These are phyloP conservation scores for Phodopus roborovskii DNA, from an alignment of 2,113 vertebrate genomes.

Conservation along the genomic window DNA sequence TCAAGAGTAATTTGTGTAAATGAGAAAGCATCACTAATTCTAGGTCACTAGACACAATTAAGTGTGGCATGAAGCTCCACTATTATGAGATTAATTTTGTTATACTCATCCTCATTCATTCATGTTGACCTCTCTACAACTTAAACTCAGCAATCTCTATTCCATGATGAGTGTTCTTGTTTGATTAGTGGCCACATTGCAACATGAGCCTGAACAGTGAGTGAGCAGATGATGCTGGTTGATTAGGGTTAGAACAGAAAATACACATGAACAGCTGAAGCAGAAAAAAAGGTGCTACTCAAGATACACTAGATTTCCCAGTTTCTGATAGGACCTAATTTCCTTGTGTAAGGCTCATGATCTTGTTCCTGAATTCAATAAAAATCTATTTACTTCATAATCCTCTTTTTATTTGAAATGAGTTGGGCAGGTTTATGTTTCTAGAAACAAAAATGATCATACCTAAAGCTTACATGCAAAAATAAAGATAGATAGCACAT, in stretches of 20 bases:
- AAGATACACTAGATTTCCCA: neutral
- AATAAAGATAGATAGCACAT: neutral
- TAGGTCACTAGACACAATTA: neutral
- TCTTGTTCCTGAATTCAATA: constrained; percentile 4
- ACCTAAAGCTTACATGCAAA: neutral
- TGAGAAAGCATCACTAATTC: neutral
- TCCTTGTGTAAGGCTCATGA: neutral
- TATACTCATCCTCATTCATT: neutral
- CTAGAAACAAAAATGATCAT: neutral
- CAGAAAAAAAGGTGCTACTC: neutral
- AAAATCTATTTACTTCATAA: constrained; percentile 32
- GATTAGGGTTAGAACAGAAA: neutral
- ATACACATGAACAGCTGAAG: neutral
- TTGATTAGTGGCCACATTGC: neutral
- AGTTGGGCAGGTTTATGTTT: constrained; percentile 20
- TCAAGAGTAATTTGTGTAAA: neutral
- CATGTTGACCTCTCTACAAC: neutral
- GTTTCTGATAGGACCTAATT: neutral
- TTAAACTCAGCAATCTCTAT: neutral
- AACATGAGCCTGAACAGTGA: neutral
- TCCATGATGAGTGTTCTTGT: neutral
- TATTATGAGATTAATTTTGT: neutral
- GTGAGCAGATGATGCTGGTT: neutral
- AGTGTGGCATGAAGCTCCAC: neutral
- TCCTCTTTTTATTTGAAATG: constrained; percentile 15